Percentiles rank a stretch among this genome's conserved stretches.
Conservation (phyloP, 2,113 vertebrate species). For the Bufo bufo region DNA sequence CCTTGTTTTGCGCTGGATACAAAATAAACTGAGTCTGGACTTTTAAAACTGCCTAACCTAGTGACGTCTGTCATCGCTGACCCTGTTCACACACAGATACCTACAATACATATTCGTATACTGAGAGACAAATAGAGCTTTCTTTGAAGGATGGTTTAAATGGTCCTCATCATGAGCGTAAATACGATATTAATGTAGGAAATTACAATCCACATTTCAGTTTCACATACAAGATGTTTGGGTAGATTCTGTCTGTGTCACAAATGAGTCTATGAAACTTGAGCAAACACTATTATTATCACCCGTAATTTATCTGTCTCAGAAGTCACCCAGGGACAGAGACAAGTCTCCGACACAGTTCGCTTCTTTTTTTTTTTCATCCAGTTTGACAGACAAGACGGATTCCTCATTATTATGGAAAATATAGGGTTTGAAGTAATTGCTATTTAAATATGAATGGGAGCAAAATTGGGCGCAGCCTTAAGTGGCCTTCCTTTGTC, state of each 20-base stretch:
- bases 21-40: too few species aligned
- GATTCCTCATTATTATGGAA: slow-evolving; percentile 90
- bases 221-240: neutral
- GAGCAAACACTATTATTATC: slow-evolving; percentile 30
- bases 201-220: neutral
- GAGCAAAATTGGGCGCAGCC: slow-evolving; percentile 84
- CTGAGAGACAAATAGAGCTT: neutral
- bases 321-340: slow-evolving; percentile 20
- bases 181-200: neutral
- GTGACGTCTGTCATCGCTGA: too few species aligned
- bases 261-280: slow-evolving; percentile 1
- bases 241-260: slow-evolving; percentile 17
- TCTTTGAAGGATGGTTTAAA: neutral
- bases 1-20: too few species aligned
- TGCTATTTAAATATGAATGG: slow-evolving; percentile 86
- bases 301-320: slow-evolving; percentile 46
- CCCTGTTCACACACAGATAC: too few species aligned
- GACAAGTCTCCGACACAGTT: slow-evolving; percentile 76
- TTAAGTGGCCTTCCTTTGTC: slow-evolving; percentile 86
- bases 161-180: neutral
- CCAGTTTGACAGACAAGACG: slow-evolving; percentile 84
- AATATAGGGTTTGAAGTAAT: slow-evolving; percentile 92
- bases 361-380: slow-evolving; percentile 59
- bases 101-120: too few species aligned
- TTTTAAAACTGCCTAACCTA: too few species aligned